phyloP scores from a whole-genome alignment of 2,888 invertebrate species.

The Sesamia inferens region DNA sequence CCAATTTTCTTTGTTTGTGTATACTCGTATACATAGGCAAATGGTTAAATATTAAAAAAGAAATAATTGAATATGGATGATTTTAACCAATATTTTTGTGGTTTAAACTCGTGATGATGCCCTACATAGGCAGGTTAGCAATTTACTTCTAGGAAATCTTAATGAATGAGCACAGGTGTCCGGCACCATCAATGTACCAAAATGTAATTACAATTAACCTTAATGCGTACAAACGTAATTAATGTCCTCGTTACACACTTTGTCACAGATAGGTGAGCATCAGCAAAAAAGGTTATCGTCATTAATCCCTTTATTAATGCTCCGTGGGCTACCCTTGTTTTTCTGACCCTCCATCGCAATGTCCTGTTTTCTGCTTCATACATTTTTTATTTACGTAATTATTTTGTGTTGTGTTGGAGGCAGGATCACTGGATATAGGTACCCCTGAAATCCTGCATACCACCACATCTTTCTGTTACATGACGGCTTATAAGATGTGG shows the following conservation, averaged over 20 bases:
- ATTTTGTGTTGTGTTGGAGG: slow-evolving; percentile 5
- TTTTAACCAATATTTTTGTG: too few species aligned
- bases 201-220: slow-evolving; percentile 35
- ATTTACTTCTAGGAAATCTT: too few species aligned
- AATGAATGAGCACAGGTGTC: too few species aligned
- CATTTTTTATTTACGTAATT: slow-evolving; percentile 34
- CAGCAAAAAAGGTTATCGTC: slow-evolving; percentile 74
- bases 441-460: too few species aligned
- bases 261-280: slow-evolving; percentile 68
- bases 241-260: slow-evolving; percentile 60
- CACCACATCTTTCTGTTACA: too few species aligned
- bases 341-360: slow-evolving; percentile 66
- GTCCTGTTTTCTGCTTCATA: slow-evolving; percentile 45
- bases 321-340: slow-evolving; percentile 67
- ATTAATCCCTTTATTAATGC: slow-evolving; percentile 77
- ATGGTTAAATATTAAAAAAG: too few species aligned
- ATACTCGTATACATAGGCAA: too few species aligned
- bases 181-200: background rate
- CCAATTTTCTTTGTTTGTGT: too few species aligned
- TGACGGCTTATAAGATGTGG: background rate
- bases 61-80: too few species aligned
- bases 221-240: slow-evolving; percentile 63
- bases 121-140: too few species aligned
- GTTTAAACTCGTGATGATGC: too few species aligned
- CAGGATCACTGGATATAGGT: background rate